phyloP scores from a whole-genome alignment of 2,797 vertebrate species.

The Brachyalestes nurse region DNA sequence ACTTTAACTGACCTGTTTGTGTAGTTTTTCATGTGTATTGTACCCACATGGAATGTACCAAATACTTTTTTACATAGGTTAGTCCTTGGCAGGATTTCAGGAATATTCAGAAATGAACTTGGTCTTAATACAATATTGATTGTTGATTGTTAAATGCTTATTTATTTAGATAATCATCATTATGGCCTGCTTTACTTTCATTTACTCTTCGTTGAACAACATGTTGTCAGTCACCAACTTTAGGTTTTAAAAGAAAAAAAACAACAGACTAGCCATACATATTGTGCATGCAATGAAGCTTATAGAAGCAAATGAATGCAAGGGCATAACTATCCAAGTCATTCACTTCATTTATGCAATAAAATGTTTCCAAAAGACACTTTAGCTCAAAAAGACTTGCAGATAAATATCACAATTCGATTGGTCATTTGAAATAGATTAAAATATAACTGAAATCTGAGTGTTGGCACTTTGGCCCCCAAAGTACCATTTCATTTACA shows the following conservation, averaged over 20 bases:
- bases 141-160: too few relatives aligned
- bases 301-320: background rate
- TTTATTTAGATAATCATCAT: background rate
- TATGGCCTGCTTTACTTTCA: background rate
- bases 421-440: background rate
- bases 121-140: too few relatives aligned
- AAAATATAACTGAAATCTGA: background rate
- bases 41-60: background rate
- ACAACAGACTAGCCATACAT: background rate
- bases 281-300: background rate
- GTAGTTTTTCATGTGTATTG: background rate
- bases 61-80: constrained; percentile 5
- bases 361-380: background rate
- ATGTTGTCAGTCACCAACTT: background rate
- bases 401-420: background rate
- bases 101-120: too few relatives aligned
- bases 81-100: background rate
- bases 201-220: background rate
- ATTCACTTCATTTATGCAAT: background rate
- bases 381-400: background rate
- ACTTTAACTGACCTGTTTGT: background rate
- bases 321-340: background rate
- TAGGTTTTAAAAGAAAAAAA: background rate
- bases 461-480: background rate
- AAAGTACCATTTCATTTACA: background rate